These are phyloP conservation scores for Itoplectis maculator DNA, from an alignment of 2,888 invertebrate genomes.

Conservation along the genomic window DNA sequence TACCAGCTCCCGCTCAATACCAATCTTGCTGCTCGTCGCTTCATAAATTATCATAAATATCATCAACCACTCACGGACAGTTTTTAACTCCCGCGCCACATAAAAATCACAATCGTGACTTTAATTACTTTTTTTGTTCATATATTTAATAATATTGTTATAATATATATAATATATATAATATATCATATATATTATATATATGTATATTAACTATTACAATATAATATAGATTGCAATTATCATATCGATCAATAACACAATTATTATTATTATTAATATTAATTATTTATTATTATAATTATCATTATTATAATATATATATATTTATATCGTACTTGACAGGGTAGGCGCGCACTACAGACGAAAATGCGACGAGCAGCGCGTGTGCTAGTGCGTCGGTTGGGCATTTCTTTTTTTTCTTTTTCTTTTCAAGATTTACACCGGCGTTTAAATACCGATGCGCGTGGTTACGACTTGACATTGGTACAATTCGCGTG, in stretches of 20 bases:
- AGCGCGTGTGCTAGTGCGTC: conserved; percentile 26
- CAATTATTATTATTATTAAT: conserved; percentile 30
- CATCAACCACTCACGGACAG: neutral
- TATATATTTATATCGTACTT: conserved; percentile 5
- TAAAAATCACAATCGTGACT: conserved; percentile 33
- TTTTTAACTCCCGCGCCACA: neutral
- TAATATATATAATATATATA: conserved; percentile 28
- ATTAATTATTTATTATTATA: conserved; percentile 8
- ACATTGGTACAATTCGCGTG: conserved; percentile 22
- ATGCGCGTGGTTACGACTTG: conserved; percentile 1
- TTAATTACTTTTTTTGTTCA: conserved; percentile 3
- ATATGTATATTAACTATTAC: conserved; percentile 31
- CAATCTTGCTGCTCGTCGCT: conserved; percentile 20
- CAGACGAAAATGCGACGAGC: conserved; percentile 41
- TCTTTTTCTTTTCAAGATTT: neutral
- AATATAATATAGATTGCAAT: conserved; percentile 41
- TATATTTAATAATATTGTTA: conserved; percentile 33
- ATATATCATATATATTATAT: conserved; percentile 20
- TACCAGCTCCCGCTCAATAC: neutral
- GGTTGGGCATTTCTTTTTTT: neutral
- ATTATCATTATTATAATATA: conserved; percentile 15
- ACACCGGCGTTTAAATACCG: neutral
- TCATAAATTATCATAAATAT: conserved; percentile 20
- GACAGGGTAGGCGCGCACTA: conserved; percentile 28
- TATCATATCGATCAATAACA: conserved; percentile 44